Percentiles rank a stretch among this genome's conserved stretches.
Evolutionary conservation across 1,140 invertebrate species (phyloP).

Genomic region (Oncopeltus fasciatus): DNA sequence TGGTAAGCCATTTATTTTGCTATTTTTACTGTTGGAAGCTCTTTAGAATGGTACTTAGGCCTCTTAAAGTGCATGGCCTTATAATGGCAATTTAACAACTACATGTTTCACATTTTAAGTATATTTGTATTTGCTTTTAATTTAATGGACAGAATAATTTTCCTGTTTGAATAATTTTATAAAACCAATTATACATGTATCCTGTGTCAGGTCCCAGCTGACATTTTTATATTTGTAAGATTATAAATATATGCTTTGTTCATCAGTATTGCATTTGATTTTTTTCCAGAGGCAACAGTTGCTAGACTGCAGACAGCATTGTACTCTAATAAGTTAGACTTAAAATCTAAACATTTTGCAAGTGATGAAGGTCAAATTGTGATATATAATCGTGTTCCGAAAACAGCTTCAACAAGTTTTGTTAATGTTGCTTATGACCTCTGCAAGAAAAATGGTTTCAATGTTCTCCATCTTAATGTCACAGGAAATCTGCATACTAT

Average conservation of each 20-base stretch:
- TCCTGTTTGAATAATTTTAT: too few relatives aligned
- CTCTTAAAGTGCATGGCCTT: too few relatives aligned
- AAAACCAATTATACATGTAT: too few relatives aligned
- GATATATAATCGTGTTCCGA: constrained; percentile 93
- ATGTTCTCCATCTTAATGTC: constrained; percentile 92
- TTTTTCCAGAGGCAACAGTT: constrained; percentile 19
- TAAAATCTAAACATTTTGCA: not conserved
- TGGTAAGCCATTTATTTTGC: too few relatives aligned
- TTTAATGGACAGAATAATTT: too few relatives aligned
- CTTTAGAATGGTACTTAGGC: too few relatives aligned
- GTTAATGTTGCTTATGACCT: constrained; percentile 94
- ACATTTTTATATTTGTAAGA: not conserved
- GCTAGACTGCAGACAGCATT: constrained; percentile 15
- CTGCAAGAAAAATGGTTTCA: constrained; percentile 80
- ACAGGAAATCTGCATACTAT: constrained; percentile 89
- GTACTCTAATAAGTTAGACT: not conserved
- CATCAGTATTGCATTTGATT: not conserved
- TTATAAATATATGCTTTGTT: not conserved
- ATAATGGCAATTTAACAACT: too few relatives aligned
- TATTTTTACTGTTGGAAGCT: too few relatives aligned
- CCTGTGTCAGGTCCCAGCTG: too few relatives aligned
- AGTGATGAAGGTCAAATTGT: constrained; percentile 51
- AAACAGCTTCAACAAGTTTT: constrained; percentile 97
- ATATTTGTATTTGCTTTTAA: too few relatives aligned
- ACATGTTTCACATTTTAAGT: too few relatives aligned